Percentiles rank a stretch among this genome's conserved stretches.
phyloP scores from a whole-genome alignment of 2,113 vertebrate species.

The Oryctolagus cuniculus region mOryCun1.1 NC_091443.1:8809001-8809500 shows the following conservation, averaged over 20 bases:
- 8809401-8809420: no score
- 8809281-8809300: background rate
- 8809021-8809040: constrained; percentile 65
- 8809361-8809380: no score
- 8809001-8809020: constrained; percentile 52
- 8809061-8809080: constrained; percentile 43
- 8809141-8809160: background rate
- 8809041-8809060: constrained; percentile 57
- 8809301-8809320: no score
- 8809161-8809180: background rate
- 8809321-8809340: no score
- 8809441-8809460: background rate
- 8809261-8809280: background rate
- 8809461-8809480: background rate
- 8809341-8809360: no score
- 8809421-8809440: background rate
- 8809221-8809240: background rate
- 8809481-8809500: background rate
- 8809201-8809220: background rate
- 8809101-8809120: no score
- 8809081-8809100: constrained; percentile 33
- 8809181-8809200: background rate
- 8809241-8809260: background rate
- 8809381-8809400: no score
- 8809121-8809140: background rate